Conservation (phyloP, 2,113 vertebrate species). For the Natator depressus region DNA sequence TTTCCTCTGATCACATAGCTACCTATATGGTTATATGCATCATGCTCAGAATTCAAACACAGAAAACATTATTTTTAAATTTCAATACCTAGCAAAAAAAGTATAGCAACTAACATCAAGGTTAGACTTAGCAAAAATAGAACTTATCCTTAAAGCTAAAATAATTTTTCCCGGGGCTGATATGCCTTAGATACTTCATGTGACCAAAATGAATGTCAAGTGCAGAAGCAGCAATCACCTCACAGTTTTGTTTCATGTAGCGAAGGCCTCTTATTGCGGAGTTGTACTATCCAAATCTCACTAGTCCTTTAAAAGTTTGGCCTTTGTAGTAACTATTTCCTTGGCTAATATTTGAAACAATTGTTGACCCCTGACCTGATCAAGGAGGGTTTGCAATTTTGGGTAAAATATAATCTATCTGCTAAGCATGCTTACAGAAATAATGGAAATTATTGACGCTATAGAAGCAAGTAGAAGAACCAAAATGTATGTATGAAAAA, state of each 20-base stretch:
- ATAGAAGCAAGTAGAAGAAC: too few species aligned
- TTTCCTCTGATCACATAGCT: too few species aligned
- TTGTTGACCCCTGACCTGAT: too few species aligned
- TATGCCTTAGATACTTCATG: background rate
- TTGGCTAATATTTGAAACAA: slow-evolving; percentile 13
- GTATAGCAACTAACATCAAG: background rate
- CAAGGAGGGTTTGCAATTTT: too few species aligned
- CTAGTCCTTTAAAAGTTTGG: background rate
- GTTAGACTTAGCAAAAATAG: slow-evolving; percentile 12
- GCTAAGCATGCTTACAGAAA: too few species aligned
- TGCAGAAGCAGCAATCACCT: background rate
- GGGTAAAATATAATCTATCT: too few species aligned
- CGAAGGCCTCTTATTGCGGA: slow-evolving; percentile 17
- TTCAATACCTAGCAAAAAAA: background rate
- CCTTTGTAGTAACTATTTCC: slow-evolving; percentile 18
- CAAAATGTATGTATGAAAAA: too few species aligned
- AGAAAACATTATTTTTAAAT: background rate
- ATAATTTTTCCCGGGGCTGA: background rate
- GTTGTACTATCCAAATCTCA: background rate
- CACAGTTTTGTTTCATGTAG: background rate
- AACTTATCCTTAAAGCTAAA: background rate
- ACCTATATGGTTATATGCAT: too few species aligned
- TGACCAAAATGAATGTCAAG: background rate
- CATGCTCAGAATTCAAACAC: background rate
- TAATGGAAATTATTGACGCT: too few species aligned